These are phyloP conservation scores for Silurus aristotelis DNA, from an alignment of 2,797 vertebrate species.

Conservation along the genomic window DNA sequence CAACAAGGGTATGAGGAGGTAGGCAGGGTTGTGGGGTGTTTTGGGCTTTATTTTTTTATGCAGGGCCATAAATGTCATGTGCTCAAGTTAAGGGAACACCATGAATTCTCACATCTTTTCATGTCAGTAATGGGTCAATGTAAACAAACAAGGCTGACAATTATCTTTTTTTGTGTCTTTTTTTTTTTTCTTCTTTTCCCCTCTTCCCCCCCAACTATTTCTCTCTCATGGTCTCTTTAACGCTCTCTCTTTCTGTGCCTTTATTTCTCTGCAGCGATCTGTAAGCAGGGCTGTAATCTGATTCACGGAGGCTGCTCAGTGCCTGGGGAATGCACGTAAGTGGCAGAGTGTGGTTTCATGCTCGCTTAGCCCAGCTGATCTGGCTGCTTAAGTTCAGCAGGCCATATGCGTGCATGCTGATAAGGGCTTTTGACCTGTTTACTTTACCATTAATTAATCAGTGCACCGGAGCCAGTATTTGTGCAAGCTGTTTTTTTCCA, in stretches of 20 bases:
- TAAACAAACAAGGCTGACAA: slow-evolving; percentile 55
- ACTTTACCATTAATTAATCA: slow-evolving; percentile 58
- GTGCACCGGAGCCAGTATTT: slow-evolving; percentile 45
- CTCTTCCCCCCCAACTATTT: not conserved
- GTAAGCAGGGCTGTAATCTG: slow-evolving; percentile 93
- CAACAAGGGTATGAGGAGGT: slow-evolving; percentile 27
- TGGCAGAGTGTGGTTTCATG: slow-evolving; percentile 58
- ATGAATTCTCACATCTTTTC: slow-evolving; percentile 64
- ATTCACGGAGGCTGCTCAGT: slow-evolving; percentile 82
- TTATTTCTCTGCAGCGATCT: slow-evolving; percentile 79
- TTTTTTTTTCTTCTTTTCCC: not conserved
- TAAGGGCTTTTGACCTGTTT: slow-evolving; percentile 54
- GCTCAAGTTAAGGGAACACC: slow-evolving; percentile 41
- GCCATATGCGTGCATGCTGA: slow-evolving; percentile 55
- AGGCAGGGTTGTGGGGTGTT: slow-evolving; percentile 52
- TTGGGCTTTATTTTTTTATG: not conserved
- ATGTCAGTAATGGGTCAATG: slow-evolving; percentile 57
- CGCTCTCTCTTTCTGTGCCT: slow-evolving; percentile 8
- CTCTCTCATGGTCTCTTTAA: slow-evolving; percentile 3
- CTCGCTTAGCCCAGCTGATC: slow-evolving; percentile 52
- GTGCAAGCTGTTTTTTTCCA: slow-evolving; percentile 49
- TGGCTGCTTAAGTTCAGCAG: slow-evolving; percentile 55
- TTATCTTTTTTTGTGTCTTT: too few relatives aligned
- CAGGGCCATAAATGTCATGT: slow-evolving; percentile 42
- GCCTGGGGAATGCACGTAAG: slow-evolving; percentile 95